These are phyloP conservation scores for Neogobius melanostomus DNA, from an alignment of 2,113 vertebrate genomes.

Conservation along the genomic window DNA sequence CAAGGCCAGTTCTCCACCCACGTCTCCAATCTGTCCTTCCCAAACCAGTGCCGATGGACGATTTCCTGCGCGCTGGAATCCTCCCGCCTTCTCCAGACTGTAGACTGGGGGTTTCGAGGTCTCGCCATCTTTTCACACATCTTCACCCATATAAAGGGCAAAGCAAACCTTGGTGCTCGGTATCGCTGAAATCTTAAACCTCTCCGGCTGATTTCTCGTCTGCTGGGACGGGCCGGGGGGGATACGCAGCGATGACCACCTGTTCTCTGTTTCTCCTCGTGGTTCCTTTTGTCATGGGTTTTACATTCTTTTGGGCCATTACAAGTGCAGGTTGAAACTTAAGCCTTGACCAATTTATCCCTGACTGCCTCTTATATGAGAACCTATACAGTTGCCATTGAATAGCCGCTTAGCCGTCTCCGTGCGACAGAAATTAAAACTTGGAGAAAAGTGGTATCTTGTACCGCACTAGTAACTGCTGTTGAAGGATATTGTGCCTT, in stretches of 20 bases:
- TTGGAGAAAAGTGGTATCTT: constrained; percentile 42
- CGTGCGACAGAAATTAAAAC: constrained; percentile 52
- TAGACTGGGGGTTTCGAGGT: constrained; percentile 54
- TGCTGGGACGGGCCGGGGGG: constrained; percentile 22
- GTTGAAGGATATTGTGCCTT: constrained; percentile 42
- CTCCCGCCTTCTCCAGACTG: constrained; percentile 33
- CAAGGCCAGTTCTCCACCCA: constrained; percentile 45
- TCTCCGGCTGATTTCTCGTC: constrained; percentile 67
- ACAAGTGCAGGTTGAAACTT: constrained; percentile 60
- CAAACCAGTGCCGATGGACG: constrained; percentile 47
- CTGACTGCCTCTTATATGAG: constrained; percentile 47
- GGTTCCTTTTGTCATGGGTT: constrained; percentile 61
- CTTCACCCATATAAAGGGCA: constrained; percentile 69
- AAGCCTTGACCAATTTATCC: constrained; percentile 67
- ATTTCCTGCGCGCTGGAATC: constrained; percentile 53
- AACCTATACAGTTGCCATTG: constrained; percentile 58
- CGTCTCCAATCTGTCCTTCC: constrained; percentile 52
- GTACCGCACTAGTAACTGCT: constrained; percentile 50
- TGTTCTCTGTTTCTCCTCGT: constrained; percentile 64
- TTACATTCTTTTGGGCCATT: constrained; percentile 72
- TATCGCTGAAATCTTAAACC: constrained; percentile 78
- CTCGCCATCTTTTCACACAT: constrained; percentile 73
- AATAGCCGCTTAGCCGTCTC: constrained; percentile 51
- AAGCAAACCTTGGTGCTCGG: constrained; percentile 67
- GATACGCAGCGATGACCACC: constrained; percentile 69